These are phyloP conservation scores for Apodemia hepburni DNA, from an alignment of 2,888 invertebrate genomes.

Conservation along the genomic window DNA sequence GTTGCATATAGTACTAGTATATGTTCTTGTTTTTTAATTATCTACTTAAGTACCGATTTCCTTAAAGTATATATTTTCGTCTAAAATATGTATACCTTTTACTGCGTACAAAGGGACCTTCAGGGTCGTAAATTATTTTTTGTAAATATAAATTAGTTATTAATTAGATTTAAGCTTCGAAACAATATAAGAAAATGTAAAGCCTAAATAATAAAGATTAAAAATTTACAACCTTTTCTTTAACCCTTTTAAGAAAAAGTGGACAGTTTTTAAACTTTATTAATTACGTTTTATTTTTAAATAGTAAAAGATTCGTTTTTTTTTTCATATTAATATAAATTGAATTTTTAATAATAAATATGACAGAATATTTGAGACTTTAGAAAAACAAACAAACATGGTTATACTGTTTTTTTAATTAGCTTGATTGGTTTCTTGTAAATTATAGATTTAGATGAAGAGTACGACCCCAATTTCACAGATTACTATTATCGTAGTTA, in stretches of 20 bases:
- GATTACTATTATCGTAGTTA: background rate
- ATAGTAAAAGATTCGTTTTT: too few species aligned
- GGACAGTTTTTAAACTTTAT: too few species aligned
- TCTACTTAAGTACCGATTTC: background rate
- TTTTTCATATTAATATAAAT: too few species aligned
- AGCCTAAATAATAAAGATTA: too few species aligned
- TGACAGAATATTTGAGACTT: background rate
- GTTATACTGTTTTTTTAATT: background rate
- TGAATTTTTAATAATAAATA: too few species aligned
- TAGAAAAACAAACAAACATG: background rate
- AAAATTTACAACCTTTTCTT: too few species aligned
- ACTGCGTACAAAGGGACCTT: background rate
- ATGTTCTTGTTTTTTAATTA: background rate
- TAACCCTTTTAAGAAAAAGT: background rate
- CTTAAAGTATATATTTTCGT: background rate
- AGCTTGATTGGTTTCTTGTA: background rate
- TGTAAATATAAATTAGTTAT: background rate
- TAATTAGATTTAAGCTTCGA: background rate
- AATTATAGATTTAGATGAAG: background rate
- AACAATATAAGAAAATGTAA: background rate
- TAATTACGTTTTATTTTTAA: too few species aligned
- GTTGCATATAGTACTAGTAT: background rate
- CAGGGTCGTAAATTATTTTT: background rate
- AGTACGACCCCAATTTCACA: slow-evolving; percentile 1
- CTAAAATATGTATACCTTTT: background rate